A percentile compares a stretch with the other conserved stretches of the same genome.
phyloP scores from a whole-genome alignment of 2,113 vertebrate genomes.

The Lynx canadensis region DNA sequence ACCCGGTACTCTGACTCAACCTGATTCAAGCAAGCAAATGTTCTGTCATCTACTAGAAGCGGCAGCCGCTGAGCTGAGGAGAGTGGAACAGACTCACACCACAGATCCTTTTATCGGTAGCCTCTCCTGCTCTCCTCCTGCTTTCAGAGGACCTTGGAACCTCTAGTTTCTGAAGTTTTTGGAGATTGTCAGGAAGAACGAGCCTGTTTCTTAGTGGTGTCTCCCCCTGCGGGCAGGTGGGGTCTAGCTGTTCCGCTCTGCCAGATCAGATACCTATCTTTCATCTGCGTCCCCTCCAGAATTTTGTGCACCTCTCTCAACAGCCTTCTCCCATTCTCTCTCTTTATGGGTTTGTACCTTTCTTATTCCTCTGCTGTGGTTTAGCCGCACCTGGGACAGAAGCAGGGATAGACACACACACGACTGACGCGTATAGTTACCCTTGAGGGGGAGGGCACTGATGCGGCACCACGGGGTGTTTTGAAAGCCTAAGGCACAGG shows the following conservation, averaged over 20 bases:
- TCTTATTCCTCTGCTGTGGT: not conserved
- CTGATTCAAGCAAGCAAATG: not conserved
- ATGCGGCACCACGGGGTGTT: rapidly evolving
- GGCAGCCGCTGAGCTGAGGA: rapidly evolving
- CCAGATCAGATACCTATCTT: too few relatives aligned
- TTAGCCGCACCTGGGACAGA: not conserved
- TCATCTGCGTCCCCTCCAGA: not conserved
- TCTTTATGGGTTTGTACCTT: not conserved
- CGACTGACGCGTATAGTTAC: not conserved
- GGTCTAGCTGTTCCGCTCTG: not conserved
- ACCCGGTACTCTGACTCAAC: not conserved
- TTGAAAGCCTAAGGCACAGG: not conserved
- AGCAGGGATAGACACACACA: not conserved
- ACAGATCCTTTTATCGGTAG: not conserved
- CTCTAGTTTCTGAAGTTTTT: not conserved
- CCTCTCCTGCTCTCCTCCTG: not conserved
- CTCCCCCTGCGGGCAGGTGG: not conserved
- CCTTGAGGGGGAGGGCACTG: not conserved
- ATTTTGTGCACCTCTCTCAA: not conserved
- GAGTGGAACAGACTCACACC: not conserved
- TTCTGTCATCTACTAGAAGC: not conserved
- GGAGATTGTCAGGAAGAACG: not conserved
- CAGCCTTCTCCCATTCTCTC: not conserved
- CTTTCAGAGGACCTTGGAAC: not conserved
- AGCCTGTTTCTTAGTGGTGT: not conserved